These are phyloP conservation scores for Argynnis bischoffii DNA, from an alignment of 2,888 invertebrate species.

Conservation along the genomic window DNA sequence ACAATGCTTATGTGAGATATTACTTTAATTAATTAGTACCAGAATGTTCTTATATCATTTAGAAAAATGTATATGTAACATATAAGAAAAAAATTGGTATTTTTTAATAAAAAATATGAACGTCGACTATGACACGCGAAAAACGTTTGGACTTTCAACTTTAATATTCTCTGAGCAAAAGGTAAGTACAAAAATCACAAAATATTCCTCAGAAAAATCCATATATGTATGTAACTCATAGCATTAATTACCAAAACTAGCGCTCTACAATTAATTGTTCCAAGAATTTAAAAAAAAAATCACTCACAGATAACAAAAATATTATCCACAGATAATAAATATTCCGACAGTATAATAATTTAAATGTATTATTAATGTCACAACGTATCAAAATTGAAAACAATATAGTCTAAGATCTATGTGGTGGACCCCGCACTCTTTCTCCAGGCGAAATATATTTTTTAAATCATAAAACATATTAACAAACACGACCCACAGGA, in stretches of 20 bases:
- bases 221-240: slow-evolving; percentile 2
- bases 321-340: slow-evolving; percentile 23
- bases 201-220: slow-evolving; percentile 34
- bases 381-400: slow-evolving; percentile 22
- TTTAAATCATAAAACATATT: too few species aligned
- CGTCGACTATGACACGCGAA: too few species aligned
- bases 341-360: slow-evolving; percentile 19
- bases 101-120: not conserved
- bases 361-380: slow-evolving; percentile 12
- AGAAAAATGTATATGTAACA: not conserved
- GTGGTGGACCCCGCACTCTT: too few species aligned
- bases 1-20: not conserved
- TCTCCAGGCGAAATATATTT: too few species aligned
- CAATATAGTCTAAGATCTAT: slow-evolving; percentile 9
- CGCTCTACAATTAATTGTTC: too few species aligned
- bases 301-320: not conserved
- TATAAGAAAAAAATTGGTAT: not conserved
- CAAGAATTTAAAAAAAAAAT: slow-evolving; percentile 1
- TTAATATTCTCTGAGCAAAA: slow-evolving; percentile 51
- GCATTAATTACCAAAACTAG: too few species aligned
- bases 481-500: too few species aligned
- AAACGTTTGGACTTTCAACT: slow-evolving; percentile 15
- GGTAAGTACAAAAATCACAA: slow-evolving; percentile 76
- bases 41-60: not conserved
- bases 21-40: not conserved